Conservation (phyloP, 2,888 invertebrate genomes). For the Pyrrhia umbra region DNA sequence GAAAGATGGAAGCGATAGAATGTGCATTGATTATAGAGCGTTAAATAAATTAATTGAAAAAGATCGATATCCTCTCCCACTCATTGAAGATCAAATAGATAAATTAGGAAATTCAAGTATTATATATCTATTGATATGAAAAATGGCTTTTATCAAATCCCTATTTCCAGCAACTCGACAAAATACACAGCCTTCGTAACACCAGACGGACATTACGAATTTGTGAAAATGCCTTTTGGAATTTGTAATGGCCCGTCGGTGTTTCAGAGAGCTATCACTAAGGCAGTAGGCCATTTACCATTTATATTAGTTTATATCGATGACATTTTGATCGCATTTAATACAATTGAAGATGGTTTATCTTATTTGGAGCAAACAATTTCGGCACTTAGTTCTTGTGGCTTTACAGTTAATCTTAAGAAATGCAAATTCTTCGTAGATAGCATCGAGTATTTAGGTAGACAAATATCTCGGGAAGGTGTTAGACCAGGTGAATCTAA, state of each 20-base stretch:
- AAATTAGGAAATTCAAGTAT: no score
- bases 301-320: no score
- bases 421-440: conserved; percentile 7
- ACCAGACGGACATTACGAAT: background rate
- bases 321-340: background rate
- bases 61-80: no score
- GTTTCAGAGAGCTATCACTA: no score
- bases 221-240: no score
- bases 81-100: no score
- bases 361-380: background rate
- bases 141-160: conserved; percentile 3
- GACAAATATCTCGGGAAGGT: background rate
- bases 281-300: no score
- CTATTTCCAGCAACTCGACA: background rate
- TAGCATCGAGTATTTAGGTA: conserved; percentile 7
- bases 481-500: background rate
- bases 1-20: no score
- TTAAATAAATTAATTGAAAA: no score
- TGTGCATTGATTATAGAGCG: no score
- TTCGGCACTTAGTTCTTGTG: background rate
- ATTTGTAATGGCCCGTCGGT: no score
- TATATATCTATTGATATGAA: background rate
- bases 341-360: background rate
- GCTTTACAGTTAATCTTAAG: conserved; percentile 5
- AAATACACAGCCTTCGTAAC: background rate